Evolutionary conservation across 1,140 invertebrate species (phyloP).

Genomic region (Drosophila virilis): DNA sequence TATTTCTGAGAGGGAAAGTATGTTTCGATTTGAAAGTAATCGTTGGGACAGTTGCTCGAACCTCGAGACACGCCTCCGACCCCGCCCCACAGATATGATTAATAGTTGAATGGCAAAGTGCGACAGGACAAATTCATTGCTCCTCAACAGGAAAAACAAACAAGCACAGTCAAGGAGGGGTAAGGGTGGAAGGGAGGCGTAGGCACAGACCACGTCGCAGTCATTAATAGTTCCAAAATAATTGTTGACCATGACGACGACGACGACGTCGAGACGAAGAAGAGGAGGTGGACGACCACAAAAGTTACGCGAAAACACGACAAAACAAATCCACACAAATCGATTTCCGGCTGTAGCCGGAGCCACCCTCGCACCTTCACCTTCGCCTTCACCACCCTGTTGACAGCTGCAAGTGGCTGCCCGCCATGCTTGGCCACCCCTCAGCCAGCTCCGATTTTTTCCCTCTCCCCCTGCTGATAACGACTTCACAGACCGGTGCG

Average conservation of each 20-base stretch:
- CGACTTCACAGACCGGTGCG: constrained; percentile 45
- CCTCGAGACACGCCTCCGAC: constrained; percentile 24
- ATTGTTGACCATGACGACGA: constrained; percentile 71
- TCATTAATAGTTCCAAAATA: constrained; percentile 80
- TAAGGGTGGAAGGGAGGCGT: neutral
- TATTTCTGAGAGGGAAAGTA: neutral
- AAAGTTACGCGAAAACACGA: constrained; percentile 61
- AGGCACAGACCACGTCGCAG: constrained; percentile 49
- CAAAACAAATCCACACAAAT: constrained; percentile 80
- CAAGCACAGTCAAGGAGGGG: constrained; percentile 11
- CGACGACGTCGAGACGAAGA: neutral
- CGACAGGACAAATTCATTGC: constrained; percentile 72
- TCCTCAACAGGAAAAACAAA: constrained; percentile 68
- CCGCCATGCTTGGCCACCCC: constrained; percentile 4
- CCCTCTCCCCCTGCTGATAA: constrained; percentile 17
- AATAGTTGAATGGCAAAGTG: constrained; percentile 68
- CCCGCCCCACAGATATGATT: constrained; percentile 61
- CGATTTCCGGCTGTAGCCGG: constrained; percentile 64
- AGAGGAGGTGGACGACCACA: constrained; percentile 27
- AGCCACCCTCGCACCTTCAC: constrained; percentile 38
- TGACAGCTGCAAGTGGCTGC: constrained; percentile 74
- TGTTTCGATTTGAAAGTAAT: constrained; percentile 45
- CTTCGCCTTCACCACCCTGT: constrained; percentile 43
- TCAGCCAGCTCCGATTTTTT: neutral
- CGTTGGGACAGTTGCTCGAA: constrained; percentile 18